phyloP scores from a whole-genome alignment of 1,140 invertebrate genomes.

The Diploscapter pachys region DNA sequence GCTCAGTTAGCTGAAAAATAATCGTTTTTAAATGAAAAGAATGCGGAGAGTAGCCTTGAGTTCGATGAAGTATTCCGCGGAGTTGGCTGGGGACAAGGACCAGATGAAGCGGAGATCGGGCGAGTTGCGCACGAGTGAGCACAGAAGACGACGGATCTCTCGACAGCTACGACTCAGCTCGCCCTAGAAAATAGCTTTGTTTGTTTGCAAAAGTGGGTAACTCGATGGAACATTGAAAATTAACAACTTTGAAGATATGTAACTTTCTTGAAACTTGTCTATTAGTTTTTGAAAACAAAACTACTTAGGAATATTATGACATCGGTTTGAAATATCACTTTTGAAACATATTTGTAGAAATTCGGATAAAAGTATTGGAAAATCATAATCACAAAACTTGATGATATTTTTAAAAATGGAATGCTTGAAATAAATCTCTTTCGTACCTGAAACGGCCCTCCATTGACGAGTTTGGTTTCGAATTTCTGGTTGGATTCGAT shows the following conservation, averaged over 20 bases:
- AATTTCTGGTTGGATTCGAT: slow-evolving; percentile 57
- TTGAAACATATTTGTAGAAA: no score
- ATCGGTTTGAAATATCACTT: no score
- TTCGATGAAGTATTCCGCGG: slow-evolving; percentile 55
- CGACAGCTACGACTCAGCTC: slow-evolving; percentile 47
- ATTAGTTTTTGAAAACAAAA: no score
- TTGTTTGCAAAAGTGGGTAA: no score
- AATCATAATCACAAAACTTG: no score
- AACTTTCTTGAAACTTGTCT: no score
- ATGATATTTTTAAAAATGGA: slow-evolving; percentile 15
- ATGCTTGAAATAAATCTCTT: neutral
- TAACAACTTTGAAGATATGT: no score
- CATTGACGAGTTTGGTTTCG: slow-evolving; percentile 38
- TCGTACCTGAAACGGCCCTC: slow-evolving; percentile 33
- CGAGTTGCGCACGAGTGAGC: slow-evolving; percentile 44
- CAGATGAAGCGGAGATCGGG: slow-evolving; percentile 46
- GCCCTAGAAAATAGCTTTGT: slow-evolving; percentile 39
- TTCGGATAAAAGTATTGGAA: no score
- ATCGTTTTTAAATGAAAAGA: neutral
- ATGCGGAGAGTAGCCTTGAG: slow-evolving; percentile 40
- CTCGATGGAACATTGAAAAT: no score
- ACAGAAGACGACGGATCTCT: slow-evolving; percentile 50
- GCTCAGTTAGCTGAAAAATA: slow-evolving; percentile 41
- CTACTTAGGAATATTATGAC: no score
- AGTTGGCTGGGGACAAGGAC: slow-evolving; percentile 43